phyloP scores from a whole-genome alignment of 2,797 vertebrate species.

The Micrastur ruficollis region DNA sequence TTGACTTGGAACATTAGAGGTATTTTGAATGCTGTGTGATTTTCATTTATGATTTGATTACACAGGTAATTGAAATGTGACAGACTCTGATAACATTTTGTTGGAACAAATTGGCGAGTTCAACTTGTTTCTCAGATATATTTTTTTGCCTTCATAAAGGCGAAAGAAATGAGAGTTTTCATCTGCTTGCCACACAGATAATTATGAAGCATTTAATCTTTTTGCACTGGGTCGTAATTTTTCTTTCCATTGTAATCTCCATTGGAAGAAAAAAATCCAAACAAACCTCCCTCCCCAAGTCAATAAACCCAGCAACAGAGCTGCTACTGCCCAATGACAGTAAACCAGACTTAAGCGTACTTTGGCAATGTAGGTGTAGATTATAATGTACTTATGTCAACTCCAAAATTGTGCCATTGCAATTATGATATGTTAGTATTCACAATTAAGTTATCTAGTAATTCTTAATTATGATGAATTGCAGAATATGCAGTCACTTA shows the following conservation, averaged over 20 bases:
- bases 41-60: slow-evolving; percentile 62
- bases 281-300: background rate
- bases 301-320: background rate
- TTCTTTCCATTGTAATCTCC: background rate
- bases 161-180: background rate
- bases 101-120: slow-evolving; percentile 39
- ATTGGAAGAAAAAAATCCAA: background rate
- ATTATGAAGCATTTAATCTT: background rate
- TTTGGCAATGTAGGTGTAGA: background rate
- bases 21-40: slow-evolving; percentile 30
- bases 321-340: background rate
- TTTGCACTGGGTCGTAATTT: background rate
- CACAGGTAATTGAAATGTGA: slow-evolving; percentile 46
- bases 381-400: background rate
- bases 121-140: background rate
- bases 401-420: background rate
- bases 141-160: background rate
- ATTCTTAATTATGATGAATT: background rate
- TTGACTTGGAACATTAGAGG: background rate
- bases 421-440: background rate
- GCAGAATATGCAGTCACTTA: background rate
- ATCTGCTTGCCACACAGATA: background rate
- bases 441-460: background rate
- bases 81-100: slow-evolving; percentile 17
- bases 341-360: background rate